A percentile compares a stretch with the other conserved stretches of the same genome.
These are phyloP conservation scores for Ovis aries DNA, from an alignment of 2,113 vertebrate genomes.

Conservation along the genomic window DNA sequence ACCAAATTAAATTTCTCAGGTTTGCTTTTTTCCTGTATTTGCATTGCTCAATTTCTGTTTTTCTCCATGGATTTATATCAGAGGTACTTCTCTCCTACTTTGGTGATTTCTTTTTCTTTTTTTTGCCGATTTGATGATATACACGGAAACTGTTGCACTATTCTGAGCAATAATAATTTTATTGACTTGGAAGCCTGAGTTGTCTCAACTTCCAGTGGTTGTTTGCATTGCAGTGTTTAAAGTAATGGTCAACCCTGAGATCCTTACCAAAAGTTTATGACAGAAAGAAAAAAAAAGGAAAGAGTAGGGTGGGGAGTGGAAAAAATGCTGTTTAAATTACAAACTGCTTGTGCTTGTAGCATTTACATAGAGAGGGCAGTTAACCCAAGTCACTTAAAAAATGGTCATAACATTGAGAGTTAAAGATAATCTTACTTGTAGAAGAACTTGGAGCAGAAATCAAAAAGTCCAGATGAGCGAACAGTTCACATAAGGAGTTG, in stretches of 20 bases:
- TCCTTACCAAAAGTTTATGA: constrained; percentile 43
- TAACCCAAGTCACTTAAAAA: constrained; percentile 50
- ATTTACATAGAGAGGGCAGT: constrained; percentile 18
- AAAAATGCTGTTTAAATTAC: constrained; percentile 49
- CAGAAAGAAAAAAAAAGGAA: not conserved
- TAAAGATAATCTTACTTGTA: constrained; percentile 51
- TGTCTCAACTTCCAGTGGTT: constrained; percentile 25
- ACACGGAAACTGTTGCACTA: not conserved
- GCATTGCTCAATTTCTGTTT: not conserved
- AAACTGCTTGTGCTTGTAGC: constrained; percentile 22
- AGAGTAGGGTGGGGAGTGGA: not conserved
- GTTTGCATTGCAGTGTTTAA: constrained; percentile 29
- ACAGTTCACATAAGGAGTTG: not conserved
- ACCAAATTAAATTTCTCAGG: not conserved
- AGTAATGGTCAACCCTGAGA: constrained; percentile 42
- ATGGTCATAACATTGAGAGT: constrained; percentile 24
- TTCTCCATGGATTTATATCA: not conserved
- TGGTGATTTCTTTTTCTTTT: not conserved
- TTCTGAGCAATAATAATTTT: constrained; percentile 38
- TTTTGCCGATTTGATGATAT: not conserved
- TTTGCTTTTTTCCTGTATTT: not conserved
- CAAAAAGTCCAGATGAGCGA: constrained; percentile 22
- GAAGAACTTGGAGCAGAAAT: constrained; percentile 32
- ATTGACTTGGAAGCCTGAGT: constrained; percentile 20
- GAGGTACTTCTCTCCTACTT: not conserved